A percentile compares a stretch with the other conserved stretches of the same genome.
phyloP scores from a whole-genome alignment of 1,140 invertebrate genomes.

The Bombus pascuorum region DNA sequence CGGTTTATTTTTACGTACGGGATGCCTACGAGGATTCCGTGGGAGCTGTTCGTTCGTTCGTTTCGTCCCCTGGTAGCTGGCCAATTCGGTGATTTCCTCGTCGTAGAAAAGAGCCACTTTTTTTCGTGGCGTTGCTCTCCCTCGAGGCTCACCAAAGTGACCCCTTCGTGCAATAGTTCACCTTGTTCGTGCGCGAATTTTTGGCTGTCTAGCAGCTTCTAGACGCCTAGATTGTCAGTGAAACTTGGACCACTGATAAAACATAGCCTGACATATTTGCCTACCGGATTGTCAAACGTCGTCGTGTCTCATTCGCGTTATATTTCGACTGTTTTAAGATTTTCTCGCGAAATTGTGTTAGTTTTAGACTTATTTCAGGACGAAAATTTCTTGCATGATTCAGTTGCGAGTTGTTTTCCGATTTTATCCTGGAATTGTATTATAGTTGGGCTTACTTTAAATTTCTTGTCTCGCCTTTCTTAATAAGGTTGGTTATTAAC shows the following conservation, averaged over 20 bases:
- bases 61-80: conserved; percentile 52
- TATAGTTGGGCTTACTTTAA: neutral
- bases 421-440: neutral
- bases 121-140: neutral
- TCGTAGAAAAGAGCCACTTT: conserved; percentile 28
- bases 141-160: conserved; percentile 38
- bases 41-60: conserved; percentile 39
- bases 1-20: conserved; percentile 55
- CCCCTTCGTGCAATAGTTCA: neutral
- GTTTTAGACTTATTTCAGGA: too few relatives aligned
- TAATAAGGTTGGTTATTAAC: too few relatives aligned
- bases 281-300: conserved; percentile 23
- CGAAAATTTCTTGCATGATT: too few relatives aligned
- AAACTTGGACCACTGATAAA: neutral
- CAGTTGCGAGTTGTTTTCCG: neutral
- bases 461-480: too few relatives aligned
- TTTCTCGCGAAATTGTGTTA: too few relatives aligned
- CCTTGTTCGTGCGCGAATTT: conserved; percentile 1
- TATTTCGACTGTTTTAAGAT: too few relatives aligned
- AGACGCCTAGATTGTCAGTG: conserved; percentile 2
- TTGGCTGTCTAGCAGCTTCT: neutral
- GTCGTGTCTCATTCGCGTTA: conserved; percentile 20
- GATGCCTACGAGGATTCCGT: conserved; percentile 58
- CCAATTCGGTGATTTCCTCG: conserved; percentile 58
- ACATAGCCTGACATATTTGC: conserved; percentile 19